These are phyloP conservation scores for Silvanus unidentatus DNA, from an alignment of 2,888 invertebrate species.

Conservation along the genomic window DNA sequence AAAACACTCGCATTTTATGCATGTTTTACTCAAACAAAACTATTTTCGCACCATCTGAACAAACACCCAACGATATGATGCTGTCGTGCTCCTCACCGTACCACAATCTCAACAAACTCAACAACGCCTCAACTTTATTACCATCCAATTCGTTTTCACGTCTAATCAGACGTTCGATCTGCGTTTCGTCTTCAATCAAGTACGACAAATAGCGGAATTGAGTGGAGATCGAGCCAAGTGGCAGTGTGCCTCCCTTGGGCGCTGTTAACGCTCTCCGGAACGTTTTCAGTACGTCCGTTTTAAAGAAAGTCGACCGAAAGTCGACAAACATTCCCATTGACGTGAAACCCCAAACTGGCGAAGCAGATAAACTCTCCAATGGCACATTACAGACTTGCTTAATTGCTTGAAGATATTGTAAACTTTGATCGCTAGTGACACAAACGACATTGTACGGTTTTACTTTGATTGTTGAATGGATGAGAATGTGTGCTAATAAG, in stretches of 20 bases:
- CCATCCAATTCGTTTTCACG: background rate
- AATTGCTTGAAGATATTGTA: conserved; percentile 33
- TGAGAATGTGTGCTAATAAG: conserved; percentile 52
- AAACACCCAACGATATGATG: conserved; percentile 52
- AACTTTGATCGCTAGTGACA: conserved; percentile 53
- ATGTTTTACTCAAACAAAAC: conserved; percentile 29
- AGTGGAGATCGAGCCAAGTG: conserved; percentile 48
- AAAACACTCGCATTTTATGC: conserved; percentile 31
- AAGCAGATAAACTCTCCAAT: conserved; percentile 50
- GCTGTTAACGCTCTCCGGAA: conserved; percentile 50
- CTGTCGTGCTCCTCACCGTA: conserved; percentile 37
- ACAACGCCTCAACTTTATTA: conserved; percentile 34
- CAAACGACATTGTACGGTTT: conserved; percentile 51
- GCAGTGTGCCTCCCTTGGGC: conserved; percentile 47
- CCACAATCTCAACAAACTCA: conserved; percentile 52
- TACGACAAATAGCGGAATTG: conserved; percentile 51
- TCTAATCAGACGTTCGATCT: conserved; percentile 35
- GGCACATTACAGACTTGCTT: conserved; percentile 34
- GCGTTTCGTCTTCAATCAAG: conserved; percentile 43
- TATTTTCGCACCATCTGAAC: conserved; percentile 44
- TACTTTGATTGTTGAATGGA: conserved; percentile 42
- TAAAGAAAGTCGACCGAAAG: conserved; percentile 50
- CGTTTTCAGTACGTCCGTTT: conserved; percentile 50
- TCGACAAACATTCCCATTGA: conserved; percentile 54
- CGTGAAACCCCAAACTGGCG: conserved; percentile 61